Evolutionary conservation across 2,113 vertebrate genomes (phyloP).

Genomic region (Indicator maculatus): DNA sequence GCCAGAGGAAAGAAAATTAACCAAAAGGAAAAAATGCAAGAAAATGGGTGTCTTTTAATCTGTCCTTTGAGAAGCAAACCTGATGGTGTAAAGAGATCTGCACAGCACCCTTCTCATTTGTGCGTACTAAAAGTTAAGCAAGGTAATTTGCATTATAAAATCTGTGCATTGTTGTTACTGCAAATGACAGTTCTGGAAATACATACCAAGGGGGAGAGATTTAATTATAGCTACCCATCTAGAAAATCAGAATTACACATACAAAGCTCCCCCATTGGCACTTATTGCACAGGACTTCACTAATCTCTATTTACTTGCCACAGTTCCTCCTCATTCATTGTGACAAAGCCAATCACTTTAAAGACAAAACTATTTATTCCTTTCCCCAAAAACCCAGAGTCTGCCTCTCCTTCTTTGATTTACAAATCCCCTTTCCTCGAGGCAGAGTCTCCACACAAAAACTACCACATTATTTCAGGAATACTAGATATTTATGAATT

Average conservation of each 20-base stretch:
- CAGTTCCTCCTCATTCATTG: neutral
- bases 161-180: neutral
- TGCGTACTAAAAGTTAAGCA: neutral
- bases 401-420: neutral
- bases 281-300: neutral
- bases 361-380: neutral
- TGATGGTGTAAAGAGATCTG: neutral
- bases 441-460: neutral
- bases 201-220: neutral
- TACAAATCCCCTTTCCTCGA: neutral
- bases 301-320: neutral
- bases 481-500: neutral
- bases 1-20: neutral
- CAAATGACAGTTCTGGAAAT: neutral
- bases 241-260: neutral
- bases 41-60: neutral
- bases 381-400: neutral
- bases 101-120: neutral
- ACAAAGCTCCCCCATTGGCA: neutral
- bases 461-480: neutral
- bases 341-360: neutral
- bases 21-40: neutral
- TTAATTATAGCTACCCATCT: constrained; percentile 22
- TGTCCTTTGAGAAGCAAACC: neutral
- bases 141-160: neutral